Percentiles rank a stretch among this genome's conserved stretches.
phyloP scores from a whole-genome alignment of 2,113 vertebrate genomes.

The Dissostichus mawsoni region DNA sequence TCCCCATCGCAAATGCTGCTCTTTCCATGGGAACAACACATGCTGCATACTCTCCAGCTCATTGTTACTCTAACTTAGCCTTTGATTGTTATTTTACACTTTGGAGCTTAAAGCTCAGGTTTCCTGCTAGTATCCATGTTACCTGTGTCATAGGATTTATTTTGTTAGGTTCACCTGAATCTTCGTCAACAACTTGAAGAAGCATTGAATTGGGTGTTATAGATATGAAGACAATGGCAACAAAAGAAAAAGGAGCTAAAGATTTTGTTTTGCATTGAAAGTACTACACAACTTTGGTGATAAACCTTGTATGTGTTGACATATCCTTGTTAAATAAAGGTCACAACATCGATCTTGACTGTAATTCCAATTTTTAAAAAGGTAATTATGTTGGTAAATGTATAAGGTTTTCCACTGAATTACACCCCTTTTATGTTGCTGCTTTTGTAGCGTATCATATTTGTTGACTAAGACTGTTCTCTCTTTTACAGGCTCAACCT shows the following conservation, averaged over 20 bases:
- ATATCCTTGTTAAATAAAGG: background rate
- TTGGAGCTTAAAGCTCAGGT: conserved; percentile 30
- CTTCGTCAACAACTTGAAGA: too few relatives aligned
- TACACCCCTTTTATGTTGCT: background rate
- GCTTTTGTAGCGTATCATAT: background rate
- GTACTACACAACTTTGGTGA: background rate
- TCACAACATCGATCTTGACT: background rate
- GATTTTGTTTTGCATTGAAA: background rate
- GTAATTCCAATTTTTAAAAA: background rate
- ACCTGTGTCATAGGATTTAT: background rate
- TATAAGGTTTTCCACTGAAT: background rate
- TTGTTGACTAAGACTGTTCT: background rate
- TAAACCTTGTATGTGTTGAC: background rate
- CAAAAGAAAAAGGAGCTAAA: background rate
- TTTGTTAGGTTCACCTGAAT: conserved; percentile 20
- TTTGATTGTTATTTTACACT: too few relatives aligned
- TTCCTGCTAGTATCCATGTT: conserved; percentile 21
- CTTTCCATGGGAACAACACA: too few relatives aligned
- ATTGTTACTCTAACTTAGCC: too few relatives aligned
- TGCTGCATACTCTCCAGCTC: too few relatives aligned
- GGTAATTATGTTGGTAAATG: too few relatives aligned
- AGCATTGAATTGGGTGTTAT: background rate
- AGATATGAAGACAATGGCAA: conserved; percentile 21
- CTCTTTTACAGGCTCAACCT: conserved; percentile 51
- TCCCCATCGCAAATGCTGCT: too few relatives aligned